Conservation (phyloP, 2,113 vertebrate species). For the Leptosomus discolor region DNA sequence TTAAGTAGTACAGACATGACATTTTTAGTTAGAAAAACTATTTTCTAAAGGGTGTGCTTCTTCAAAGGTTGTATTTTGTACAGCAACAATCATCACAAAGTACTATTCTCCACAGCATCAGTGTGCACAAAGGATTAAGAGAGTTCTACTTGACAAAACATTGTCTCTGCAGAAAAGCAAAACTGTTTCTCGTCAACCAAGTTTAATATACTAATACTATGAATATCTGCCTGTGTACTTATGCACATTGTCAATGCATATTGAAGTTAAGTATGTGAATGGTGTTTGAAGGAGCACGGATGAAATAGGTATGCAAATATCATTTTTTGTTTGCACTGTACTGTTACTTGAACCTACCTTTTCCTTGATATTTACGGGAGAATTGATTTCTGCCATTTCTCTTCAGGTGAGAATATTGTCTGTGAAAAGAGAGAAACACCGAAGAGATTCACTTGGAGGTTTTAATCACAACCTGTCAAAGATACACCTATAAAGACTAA, state of each 20-base stretch:
- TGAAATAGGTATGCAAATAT: not conserved
- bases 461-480: not conserved
- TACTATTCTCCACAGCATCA: not conserved
- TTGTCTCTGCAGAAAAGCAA: not conserved
- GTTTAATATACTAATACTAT: not conserved
- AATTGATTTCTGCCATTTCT: slow-evolving; percentile 77
- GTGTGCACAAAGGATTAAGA: not conserved
- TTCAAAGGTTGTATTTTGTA: not conserved
- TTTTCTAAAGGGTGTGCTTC: not conserved
- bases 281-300: not conserved
- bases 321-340: not conserved
- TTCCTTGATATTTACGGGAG: slow-evolving; percentile 79
- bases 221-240: not conserved
- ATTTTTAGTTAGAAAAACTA: not conserved
- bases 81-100: not conserved
- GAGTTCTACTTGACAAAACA: not conserved
- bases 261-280: not conserved
- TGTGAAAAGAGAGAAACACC: not conserved
- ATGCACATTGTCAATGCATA: not conserved
- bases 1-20: not conserved
- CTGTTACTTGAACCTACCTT: slow-evolving; percentile 68
- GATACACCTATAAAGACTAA: not conserved
- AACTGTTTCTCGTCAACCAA: not conserved
- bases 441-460: not conserved
- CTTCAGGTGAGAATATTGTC: slow-evolving; percentile 7